Base-by-base conservation (phyloP, 2,113 vertebrate species). In the Butastur rufipennis region DNA sequence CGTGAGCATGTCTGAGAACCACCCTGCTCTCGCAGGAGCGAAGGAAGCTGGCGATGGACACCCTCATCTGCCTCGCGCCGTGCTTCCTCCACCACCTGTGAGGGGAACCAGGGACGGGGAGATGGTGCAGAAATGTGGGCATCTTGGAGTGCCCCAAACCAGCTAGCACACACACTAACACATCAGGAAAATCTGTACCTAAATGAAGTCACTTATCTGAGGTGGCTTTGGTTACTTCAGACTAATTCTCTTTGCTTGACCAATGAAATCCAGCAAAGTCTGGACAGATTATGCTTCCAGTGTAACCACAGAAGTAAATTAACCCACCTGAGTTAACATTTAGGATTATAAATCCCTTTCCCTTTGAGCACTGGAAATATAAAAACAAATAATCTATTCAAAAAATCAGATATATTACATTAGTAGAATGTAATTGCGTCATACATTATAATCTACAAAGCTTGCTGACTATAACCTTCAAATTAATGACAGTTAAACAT, bases 401-500 rank as follows among this genome's bases (percentile, higher is more conserved):
- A 81, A 92, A 91, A 93, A 90, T 58, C 47, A 95, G 85, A 65
- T 78, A 38, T 36, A 73, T 96, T 77, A 62, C 59, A 70, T 93
- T 87, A 90, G 81, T 12, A 73, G 85, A 43, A 42, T 48, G 36
- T 90, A 90, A 95, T 93, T 78, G 55, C 55, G 81, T 91, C 81
- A 29, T 85, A 55, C 63, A 55, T 77, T 93, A 73, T 68, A 77
- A 78, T 87, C 88, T 87, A 47, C 88, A 93, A 56, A 84, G 91
- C 85, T 93, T 10, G 0, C 85, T 87, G 73, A 34, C 88, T 90
- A 36, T 84, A 89, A 93, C 93, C 88, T 95, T 42, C 90, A 95
- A 84, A 92, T 96, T 94, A 95, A 95, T 95, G 94, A 78, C 94
- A 96, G 90, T 50, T 89, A 87, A 93, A 90, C 68, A 84, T 93